Evolutionary conservation across 1,140 invertebrate species (phyloP).

Genomic region (Melanaphis sacchari): DNA sequence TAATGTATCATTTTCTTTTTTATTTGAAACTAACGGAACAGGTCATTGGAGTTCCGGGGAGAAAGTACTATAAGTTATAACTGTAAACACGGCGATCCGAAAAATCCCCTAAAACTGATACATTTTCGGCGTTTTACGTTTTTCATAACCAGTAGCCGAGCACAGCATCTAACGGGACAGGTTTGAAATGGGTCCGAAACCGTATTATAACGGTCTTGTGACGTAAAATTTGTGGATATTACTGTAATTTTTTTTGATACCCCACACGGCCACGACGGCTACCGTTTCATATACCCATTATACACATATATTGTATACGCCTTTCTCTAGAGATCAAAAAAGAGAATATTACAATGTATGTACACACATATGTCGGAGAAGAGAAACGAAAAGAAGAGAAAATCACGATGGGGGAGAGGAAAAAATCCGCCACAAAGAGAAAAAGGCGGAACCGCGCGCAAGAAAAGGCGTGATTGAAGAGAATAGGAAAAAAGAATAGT

Average conservation of each 20-base stretch:
- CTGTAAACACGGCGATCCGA: slow-evolving; percentile 49
- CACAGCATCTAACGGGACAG: slow-evolving; percentile 44
- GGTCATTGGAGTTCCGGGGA: slow-evolving; percentile 55
- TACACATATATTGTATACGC: neutral
- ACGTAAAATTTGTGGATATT: slow-evolving; percentile 57
- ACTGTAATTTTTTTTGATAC: slow-evolving; percentile 54
- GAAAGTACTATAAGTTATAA: slow-evolving; percentile 48
- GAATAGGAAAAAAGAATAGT: neutral
- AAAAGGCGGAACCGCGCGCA: neutral
- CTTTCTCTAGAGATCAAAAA: slow-evolving; percentile 26
- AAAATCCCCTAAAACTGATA: slow-evolving; percentile 56
- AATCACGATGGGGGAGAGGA: neutral
- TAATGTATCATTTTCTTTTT: slow-evolving; percentile 58
- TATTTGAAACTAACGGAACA: slow-evolving; percentile 58
- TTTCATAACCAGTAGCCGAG: slow-evolving; percentile 50
- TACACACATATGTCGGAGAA: neutral
- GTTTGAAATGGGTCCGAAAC: slow-evolving; percentile 55
- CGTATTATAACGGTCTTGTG: slow-evolving; percentile 55
- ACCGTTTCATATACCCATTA: slow-evolving; percentile 36
- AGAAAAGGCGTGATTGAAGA: slow-evolving; percentile 5
- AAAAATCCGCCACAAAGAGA: neutral
- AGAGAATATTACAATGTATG: neutral
- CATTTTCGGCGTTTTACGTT: slow-evolving; percentile 44
- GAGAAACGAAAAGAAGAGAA: neutral
- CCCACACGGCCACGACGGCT: slow-evolving; percentile 34